phyloP scores from a whole-genome alignment of 2,113 vertebrate species.

The cat (Felis catus) region F.catus_Fca126_mat1.0 CM031417.1:98081501-98082000 shows the following conservation, averaged over 20 bases:
- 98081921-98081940: too few relatives aligned
- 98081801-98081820: neutral
- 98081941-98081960: conserved; percentile 13
- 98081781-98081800: too few relatives aligned
- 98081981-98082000: neutral
- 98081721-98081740: neutral
- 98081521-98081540: neutral
- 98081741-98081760: neutral
- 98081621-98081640: neutral
- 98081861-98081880: neutral
- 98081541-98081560: neutral
- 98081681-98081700: neutral
- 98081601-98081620: neutral
- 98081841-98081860: neutral
- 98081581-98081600: neutral
- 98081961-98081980: neutral
- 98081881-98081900: neutral
- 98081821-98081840: neutral
- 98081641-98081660: neutral
- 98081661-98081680: conserved; percentile 26
- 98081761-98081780: too few relatives aligned
- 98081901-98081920: neutral
- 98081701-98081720: neutral
- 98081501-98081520: neutral
- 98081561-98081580: neutral